phyloP scores from a whole-genome alignment of 2,888 invertebrate species.

The Pristionchus arcanus region DNA sequence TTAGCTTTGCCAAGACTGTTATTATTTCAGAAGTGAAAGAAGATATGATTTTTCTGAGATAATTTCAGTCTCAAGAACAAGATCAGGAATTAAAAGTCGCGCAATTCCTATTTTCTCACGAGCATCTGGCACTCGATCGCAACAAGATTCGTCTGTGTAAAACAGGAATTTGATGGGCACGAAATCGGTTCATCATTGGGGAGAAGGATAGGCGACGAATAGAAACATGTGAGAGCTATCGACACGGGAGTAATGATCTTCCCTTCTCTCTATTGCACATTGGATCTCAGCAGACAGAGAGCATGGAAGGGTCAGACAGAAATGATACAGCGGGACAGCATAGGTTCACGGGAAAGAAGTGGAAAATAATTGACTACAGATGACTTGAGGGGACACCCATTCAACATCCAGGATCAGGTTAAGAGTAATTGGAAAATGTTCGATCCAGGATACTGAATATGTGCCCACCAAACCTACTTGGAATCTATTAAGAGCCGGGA shows the following conservation, averaged over 20 bases:
- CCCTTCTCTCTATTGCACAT: neutral
- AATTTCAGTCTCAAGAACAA: too few relatives aligned
- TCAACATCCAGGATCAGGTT: too few relatives aligned
- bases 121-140: slow-evolving; percentile 36
- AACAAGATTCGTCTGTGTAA: slow-evolving; percentile 27
- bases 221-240: slow-evolving; percentile 30
- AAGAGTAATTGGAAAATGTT: too few relatives aligned
- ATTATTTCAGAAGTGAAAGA: too few relatives aligned
- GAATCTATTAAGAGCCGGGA: neutral
- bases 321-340: neutral
- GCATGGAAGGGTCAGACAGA: neutral
- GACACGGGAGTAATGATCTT: neutral
- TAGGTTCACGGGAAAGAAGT: neutral
- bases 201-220: neutral
- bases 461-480: too few relatives aligned
- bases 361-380: neutral
- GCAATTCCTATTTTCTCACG: slow-evolving; percentile 21
- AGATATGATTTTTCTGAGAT: too few relatives aligned
- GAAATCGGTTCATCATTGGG: slow-evolving; percentile 38
- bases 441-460: too few relatives aligned
- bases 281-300: neutral
- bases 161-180: slow-evolving; percentile 11
- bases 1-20: too few relatives aligned
- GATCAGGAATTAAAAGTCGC: neutral
- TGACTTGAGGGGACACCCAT: too few relatives aligned